A percentile compares a stretch with the other conserved stretches of the same genome.
Conservation (phyloP, 2,888 invertebrate species). For the Platerodrilus igneus region DNA sequence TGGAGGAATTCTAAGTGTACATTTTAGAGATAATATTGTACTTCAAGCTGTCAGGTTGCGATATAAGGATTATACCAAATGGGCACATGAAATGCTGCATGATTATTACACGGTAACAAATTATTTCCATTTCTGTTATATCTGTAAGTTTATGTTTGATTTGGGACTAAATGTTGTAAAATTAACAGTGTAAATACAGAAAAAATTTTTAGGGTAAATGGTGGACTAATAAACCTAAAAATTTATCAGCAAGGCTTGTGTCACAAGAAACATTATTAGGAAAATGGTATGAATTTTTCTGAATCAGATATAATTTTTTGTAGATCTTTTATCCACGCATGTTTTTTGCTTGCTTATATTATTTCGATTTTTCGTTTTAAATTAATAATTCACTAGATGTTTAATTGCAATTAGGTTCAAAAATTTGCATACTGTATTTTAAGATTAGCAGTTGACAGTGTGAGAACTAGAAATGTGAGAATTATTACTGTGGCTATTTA, state of each 20-base stretch:
- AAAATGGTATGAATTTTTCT: conserved; percentile 42
- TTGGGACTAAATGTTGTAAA: neutral
- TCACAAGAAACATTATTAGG: conserved; percentile 52
- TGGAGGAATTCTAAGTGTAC: conserved; percentile 56
- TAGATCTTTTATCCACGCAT: conserved; percentile 16
- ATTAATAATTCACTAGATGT: no score
- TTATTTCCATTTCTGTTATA: conserved; percentile 1
- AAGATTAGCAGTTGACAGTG: no score
- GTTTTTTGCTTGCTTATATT: no score
- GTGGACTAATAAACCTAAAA: conserved; percentile 54
- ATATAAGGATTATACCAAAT: conserved; percentile 54
- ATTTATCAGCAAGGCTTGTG: conserved; percentile 56
- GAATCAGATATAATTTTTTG: conserved; percentile 12
- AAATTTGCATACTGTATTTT: no score
- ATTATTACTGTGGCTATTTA: no score
- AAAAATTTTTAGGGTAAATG: conserved; percentile 53
- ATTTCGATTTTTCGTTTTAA: no score
- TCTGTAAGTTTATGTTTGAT: neutral
- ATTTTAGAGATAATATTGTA: conserved; percentile 62
- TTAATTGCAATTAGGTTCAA: no score
- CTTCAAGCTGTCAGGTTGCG: conserved; percentile 59
- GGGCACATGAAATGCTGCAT: conserved; percentile 51
- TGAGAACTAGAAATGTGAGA: no score
- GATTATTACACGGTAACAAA: conserved; percentile 58
- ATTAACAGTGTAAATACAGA: no score